Base-by-base conservation (phyloP, 2,888 invertebrate species). In the Cyclophora punctaria region DNA sequence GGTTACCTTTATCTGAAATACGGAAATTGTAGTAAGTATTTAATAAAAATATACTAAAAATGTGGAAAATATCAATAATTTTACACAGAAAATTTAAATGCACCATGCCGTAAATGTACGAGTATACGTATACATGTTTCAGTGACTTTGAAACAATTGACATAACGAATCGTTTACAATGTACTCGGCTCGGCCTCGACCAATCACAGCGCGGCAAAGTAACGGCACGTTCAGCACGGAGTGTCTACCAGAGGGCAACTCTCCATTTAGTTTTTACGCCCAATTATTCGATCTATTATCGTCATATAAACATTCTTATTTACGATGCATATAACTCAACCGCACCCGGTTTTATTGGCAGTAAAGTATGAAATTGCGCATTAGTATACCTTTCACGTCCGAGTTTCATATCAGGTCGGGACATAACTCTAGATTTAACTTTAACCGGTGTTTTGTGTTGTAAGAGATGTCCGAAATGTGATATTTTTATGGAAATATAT, bases 351-450 rank as follows among this genome's bases (percentile, higher is more conserved):
- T 85, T 87, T 86, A 87, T 80, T 70, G 83, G 74, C 75, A 82
- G 64, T 86, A 84, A 87, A 87, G 78, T 80, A 78, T 76, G 75
- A 82, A 83, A 84, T 82, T 83, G 75, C 73, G 71, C 75, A 81
- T 85, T 83, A 83, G 83, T 78, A 77, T 72, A 71, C 80, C 80
- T 80, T 83, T 81, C 84, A 83, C 80, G 80, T 79, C 64, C 63
- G 58, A 60, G 71, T 69, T 69, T 77, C 80, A 75, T 78, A 79
- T 81, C 80, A 70, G 66, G 56, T 62, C 60, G 63, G 69, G 62
- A 70, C 72, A 82, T 85, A 82, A 84, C 79, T 77, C 63, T 71
- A 73, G 81, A 83, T 83, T 83, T 81, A 78, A 76, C 78, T 82
- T 76, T 73, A 74, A 75, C 73, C 69, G 70, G 67, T 67, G 76